Conservation (phyloP, 1,140 invertebrate species). For the Lepidotrigona ventralis region DNA sequence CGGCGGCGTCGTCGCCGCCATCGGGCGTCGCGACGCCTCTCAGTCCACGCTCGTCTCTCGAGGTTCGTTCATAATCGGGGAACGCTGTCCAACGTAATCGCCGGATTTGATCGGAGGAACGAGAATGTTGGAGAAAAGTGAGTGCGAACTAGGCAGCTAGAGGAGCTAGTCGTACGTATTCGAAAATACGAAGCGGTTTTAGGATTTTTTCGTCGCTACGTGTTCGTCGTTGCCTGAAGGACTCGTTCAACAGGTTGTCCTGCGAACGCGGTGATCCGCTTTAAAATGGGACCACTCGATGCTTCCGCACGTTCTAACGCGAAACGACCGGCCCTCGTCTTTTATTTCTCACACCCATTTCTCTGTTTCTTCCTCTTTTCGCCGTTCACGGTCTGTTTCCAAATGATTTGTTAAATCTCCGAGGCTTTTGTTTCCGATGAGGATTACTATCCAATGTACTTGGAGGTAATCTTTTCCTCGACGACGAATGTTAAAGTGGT, state of each 20-base stretch:
- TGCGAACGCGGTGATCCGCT: conserved; percentile 26
- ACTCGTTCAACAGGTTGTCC: conserved; percentile 65
- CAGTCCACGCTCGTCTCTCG: conserved; percentile 74
- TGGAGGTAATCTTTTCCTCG: no score
- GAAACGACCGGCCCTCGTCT: neutral
- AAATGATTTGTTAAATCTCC: neutral
- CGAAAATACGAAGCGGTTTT: neutral
- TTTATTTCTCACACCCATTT: neutral
- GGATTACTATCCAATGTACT: neutral
- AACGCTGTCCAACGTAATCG: conserved; percentile 4
- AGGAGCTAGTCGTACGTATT: neutral
- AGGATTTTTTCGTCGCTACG: neutral
- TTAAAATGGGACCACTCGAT: neutral
- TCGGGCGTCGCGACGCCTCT: conserved; percentile 74
- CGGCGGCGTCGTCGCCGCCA: conserved; percentile 64
- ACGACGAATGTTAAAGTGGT: no score
- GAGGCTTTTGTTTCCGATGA: neutral
- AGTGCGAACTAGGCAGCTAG: conserved; percentile 59
- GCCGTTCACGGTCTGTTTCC: neutral
- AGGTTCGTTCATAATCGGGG: conserved; percentile 44
- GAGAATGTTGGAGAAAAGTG: conserved; percentile 78
- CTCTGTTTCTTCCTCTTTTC: neutral
- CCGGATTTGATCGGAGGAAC: neutral
- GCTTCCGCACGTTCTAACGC: neutral
- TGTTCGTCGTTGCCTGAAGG: conserved; percentile 3